A percentile compares a stretch with the other conserved stretches of the same genome.
Conservation (phyloP, 1,140 invertebrate species). For the Idris sp. region DNA sequence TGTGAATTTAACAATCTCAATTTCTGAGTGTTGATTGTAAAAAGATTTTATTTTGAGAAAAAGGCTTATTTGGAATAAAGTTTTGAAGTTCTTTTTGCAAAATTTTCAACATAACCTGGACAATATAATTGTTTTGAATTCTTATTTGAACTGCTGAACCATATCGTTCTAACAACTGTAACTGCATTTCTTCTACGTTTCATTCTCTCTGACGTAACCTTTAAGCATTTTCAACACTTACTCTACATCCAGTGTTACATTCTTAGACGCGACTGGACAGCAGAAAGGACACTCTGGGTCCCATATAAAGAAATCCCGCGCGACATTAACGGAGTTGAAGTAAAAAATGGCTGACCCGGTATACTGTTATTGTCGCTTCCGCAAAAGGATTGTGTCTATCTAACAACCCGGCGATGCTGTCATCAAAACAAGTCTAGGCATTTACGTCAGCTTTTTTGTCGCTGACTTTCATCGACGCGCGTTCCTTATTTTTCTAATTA, state of each 20-base stretch:
- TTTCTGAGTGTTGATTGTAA: too few relatives aligned
- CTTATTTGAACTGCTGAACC: too few relatives aligned
- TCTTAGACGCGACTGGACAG: conserved; percentile 42
- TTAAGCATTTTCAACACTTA: conserved; percentile 12
- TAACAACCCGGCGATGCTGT: conserved; percentile 25
- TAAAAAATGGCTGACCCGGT: conserved; percentile 51
- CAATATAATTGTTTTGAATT: too few relatives aligned
- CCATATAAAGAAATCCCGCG: conserved; percentile 34
- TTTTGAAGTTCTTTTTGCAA: too few relatives aligned
- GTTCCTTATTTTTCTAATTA: conserved; percentile 34
- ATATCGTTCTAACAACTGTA: too few relatives aligned
- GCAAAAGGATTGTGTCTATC: conserved; percentile 45
- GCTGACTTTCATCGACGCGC: conserved; percentile 25
- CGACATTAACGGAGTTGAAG: conserved; percentile 49
- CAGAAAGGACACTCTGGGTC: conserved; percentile 34
- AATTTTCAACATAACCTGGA: too few relatives aligned
- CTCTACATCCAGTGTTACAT: conserved; percentile 29
- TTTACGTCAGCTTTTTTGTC: conserved; percentile 38
- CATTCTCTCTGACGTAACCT: conserved; percentile 13
- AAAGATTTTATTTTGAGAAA: too few relatives aligned
- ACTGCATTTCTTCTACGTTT: conserved; percentile 15
- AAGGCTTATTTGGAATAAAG: too few relatives aligned
- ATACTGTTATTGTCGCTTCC: conserved; percentile 49
- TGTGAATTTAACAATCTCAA: too few relatives aligned
- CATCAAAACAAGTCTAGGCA: conserved; percentile 6